These are phyloP conservation scores for Griposia aprilina DNA, from an alignment of 2,888 invertebrate genomes.

Conservation along the genomic window DNA sequence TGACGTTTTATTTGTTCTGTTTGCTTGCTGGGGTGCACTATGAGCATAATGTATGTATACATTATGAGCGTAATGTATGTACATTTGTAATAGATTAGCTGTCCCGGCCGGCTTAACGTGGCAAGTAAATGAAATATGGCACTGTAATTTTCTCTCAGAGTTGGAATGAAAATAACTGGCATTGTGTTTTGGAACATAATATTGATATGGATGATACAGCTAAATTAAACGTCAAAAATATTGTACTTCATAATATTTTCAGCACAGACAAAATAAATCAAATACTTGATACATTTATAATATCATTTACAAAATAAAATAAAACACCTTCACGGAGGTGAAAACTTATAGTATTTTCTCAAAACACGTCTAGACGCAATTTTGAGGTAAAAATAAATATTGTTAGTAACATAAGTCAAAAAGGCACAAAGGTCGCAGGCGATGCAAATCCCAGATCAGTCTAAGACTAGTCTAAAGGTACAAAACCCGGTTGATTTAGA, in stretches of 20 bases:
- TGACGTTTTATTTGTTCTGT: conserved; percentile 39
- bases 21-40: conserved; percentile 26
- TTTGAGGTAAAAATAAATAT: conserved; percentile 17
- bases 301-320: conserved; percentile 1
- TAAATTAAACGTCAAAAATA: neutral
- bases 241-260: neutral
- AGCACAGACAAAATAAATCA: neutral
- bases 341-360: conserved; percentile 7
- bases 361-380: conserved; percentile 11
- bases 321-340: conserved; percentile 13
- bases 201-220: neutral
- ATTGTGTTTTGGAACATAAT: neutral
- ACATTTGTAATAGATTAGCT: conserved; percentile 58
- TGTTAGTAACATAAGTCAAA: conserved; percentile 1
- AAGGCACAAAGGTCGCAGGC: conserved; percentile 20
- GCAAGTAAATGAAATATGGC: conserved; percentile 50
- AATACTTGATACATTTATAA: neutral
- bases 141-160: conserved; percentile 25
- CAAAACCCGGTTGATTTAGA: conserved; percentile 24
- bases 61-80: conserved; percentile 40
- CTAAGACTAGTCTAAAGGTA: neutral
- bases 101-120: conserved; percentile 32
- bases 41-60: conserved; percentile 42
- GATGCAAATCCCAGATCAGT: too few species aligned
- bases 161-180: conserved; percentile 28